Evolutionary conservation across 2,113 vertebrate genomes (phyloP), one percentile per base, ranked within the genome.

Genomic region (Gallinago paraguaiae): DNA sequence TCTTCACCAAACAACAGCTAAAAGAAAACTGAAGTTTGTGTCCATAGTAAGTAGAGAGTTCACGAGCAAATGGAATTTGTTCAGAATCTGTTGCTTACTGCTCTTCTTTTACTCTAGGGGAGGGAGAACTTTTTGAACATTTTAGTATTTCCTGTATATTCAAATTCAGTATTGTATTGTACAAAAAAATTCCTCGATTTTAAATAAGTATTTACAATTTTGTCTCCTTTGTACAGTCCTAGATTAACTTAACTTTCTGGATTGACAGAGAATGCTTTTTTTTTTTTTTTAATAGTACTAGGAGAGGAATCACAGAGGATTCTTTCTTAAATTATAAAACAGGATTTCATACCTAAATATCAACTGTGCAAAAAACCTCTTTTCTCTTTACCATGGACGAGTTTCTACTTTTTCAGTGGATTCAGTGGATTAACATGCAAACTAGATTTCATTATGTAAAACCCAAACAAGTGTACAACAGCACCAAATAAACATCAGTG

Each of bases 1-100:
- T 48, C 75, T 84, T 24, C 74, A 92, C 25, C 68, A 48, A 46
- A 94, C 82, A 1, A 94, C 50, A 54, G 96, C 70, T 10, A 97
- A 96, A 75, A 97, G 96, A 79, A 97, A 98, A 89, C 78, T 98
- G 57, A 98, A 97, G 94, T 97, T 98, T 78, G 97, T 97, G 67
- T 93, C 97, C 0, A 0, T 97, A 92, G 98, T 98, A 94, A 98
- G 98, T 97, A 80, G 15, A 15, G 3, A 43, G 25, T 19, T 79
- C 17, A 63, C 3, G 41, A 41, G 17, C 7, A 57, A 90, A 67
- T 30, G 17, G 53, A 79, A 85, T 85, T 75, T 84, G 57, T 84
- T 84, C 33, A 71, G 71, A 92, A 79, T 19, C 12, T 89, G 25
- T 69, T 64, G 54, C 39, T 84, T 51, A 45, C 9, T 87, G 59